Percentiles rank a stretch among this genome's conserved stretches.
Evolutionary conservation across 2,888 invertebrate genomes (phyloP).

Genomic region (Tinea trinotella): DNA sequence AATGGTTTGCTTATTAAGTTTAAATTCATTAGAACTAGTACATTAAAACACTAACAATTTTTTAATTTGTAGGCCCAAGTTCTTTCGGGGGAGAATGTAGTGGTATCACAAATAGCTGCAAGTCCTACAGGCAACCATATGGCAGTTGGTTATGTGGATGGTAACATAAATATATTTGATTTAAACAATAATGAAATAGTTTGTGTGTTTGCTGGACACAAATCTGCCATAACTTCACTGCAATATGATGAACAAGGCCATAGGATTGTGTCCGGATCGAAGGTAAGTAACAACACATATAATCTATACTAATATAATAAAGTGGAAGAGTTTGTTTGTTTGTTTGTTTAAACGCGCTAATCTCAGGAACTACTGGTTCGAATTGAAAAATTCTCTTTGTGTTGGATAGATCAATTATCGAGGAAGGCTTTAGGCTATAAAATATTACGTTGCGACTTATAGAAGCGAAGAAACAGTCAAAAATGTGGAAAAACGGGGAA

Average conservation of each 20-base stretch:
- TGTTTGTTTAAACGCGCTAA: too few species aligned
- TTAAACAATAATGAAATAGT: conserved; percentile 79
- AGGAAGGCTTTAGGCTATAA: too few species aligned
- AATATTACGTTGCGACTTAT: too few species aligned
- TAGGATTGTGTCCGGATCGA: conserved; percentile 89
- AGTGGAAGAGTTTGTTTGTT: too few species aligned
- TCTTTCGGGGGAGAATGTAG: conserved; percentile 84
- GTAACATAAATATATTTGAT: conserved; percentile 87
- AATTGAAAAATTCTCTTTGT: too few species aligned
- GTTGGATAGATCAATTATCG: too few species aligned
- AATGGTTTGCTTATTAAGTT: neutral
- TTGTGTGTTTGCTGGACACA: conserved; percentile 88
- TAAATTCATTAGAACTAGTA: neutral
- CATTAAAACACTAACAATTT: neutral
- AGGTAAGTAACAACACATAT: conserved; percentile 69
- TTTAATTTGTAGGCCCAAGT: conserved; percentile 75
- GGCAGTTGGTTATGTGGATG: conserved; percentile 94
- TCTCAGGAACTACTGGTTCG: too few species aligned
- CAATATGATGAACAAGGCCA: conserved; percentile 88
- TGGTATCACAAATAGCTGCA: conserved; percentile 82
- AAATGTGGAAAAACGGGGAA: too few species aligned
- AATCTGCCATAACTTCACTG: conserved; percentile 84
- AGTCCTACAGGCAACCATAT: conserved; percentile 84
- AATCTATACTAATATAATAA: too few species aligned
- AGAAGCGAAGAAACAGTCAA: too few species aligned